These are phyloP conservation scores for Sphaerophoria taeniata DNA, from an alignment of 2,888 invertebrate genomes.

Conservation along the genomic window DNA sequence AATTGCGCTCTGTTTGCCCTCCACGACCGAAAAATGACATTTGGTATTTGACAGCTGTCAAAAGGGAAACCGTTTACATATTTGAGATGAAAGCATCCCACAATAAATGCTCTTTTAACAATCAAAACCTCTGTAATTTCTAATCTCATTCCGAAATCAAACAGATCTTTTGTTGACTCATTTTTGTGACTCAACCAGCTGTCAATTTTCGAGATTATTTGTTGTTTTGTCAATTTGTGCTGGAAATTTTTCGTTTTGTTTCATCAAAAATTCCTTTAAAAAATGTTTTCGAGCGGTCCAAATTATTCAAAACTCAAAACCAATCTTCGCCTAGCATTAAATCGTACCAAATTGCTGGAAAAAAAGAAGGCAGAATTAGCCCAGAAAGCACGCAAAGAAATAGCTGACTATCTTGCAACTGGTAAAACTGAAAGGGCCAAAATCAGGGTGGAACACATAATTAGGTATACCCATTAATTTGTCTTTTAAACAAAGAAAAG, in stretches of 20 bases:
- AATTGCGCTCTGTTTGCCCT: too few species aligned
- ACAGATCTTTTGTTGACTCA: slow-evolving; percentile 62
- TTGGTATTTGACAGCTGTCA: too few species aligned
- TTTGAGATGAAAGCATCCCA: too few species aligned
- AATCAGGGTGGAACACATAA: slow-evolving; percentile 99
- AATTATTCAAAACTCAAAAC: slow-evolving; percentile 99
- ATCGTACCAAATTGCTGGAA: slow-evolving; percentile 96
- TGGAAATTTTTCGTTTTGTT: not conserved
- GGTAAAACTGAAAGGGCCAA: slow-evolving; percentile 95
- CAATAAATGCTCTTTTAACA: too few species aligned
- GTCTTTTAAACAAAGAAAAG: not conserved
- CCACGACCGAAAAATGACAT: too few species aligned
- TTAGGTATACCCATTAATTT: slow-evolving; percentile 84
- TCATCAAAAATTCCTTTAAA: slow-evolving; percentile 21
- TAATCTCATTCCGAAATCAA: slow-evolving; percentile 13
- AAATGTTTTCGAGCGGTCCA: slow-evolving; percentile 95
- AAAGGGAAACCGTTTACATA: too few species aligned
- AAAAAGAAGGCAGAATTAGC: slow-evolving; percentile 99
- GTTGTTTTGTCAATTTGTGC: slow-evolving; percentile 55
- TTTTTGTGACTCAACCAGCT: slow-evolving; percentile 62
- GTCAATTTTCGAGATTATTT: slow-evolving; percentile 37
- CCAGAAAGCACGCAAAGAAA: slow-evolving; percentile 96
- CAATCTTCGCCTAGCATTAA: slow-evolving; percentile 95
- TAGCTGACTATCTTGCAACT: slow-evolving; percentile 95
- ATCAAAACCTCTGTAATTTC: not conserved